These are phyloP conservation scores for Eulemur rubriventer DNA, from an alignment of 2,797 vertebrate species.

Conservation along the genomic window DNA sequence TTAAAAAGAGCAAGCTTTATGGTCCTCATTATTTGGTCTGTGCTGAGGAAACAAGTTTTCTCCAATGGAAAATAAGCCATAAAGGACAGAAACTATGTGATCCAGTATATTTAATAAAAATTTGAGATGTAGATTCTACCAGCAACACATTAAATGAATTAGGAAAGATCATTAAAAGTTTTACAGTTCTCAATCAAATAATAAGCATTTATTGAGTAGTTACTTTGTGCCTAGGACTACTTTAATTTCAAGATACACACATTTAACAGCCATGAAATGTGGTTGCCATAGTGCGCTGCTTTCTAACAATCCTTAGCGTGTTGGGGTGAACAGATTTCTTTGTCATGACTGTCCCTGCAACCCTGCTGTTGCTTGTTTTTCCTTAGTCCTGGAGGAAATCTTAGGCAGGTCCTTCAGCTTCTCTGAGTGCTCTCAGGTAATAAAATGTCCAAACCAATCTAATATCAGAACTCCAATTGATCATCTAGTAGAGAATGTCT, in stretches of 20 bases:
- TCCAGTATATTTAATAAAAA: conserved; percentile 69
- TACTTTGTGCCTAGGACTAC: neutral
- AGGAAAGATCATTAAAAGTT: conserved; percentile 32
- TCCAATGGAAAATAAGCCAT: conserved; percentile 76
- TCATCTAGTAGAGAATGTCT: neutral
- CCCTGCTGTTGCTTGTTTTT: neutral
- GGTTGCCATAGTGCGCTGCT: neutral
- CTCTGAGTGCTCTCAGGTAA: neutral
- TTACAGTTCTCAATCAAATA: conserved; percentile 50
- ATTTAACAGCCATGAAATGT: neutral
- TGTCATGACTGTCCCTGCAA: neutral
- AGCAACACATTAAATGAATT: neutral
- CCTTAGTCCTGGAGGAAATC: neutral
- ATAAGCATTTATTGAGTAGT: conserved; percentile 4
- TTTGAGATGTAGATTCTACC: conserved; percentile 49
- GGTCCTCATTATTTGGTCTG: conserved; percentile 75
- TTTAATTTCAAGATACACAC: conserved; percentile 40
- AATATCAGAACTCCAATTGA: neutral
- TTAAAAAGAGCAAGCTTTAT: conserved; percentile 80
- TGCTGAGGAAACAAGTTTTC: conserved; percentile 77
- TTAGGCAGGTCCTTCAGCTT: neutral
- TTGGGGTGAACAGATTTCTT: neutral
- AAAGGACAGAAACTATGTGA: conserved; percentile 70
- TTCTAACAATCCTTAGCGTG: neutral
- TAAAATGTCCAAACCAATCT: neutral